A percentile compares a stretch with the other conserved stretches of the same genome.
These are phyloP conservation scores for Phrynocephalus forsythii DNA, from an alignment of 2,797 vertebrate species.

Conservation along the genomic window DNA sequence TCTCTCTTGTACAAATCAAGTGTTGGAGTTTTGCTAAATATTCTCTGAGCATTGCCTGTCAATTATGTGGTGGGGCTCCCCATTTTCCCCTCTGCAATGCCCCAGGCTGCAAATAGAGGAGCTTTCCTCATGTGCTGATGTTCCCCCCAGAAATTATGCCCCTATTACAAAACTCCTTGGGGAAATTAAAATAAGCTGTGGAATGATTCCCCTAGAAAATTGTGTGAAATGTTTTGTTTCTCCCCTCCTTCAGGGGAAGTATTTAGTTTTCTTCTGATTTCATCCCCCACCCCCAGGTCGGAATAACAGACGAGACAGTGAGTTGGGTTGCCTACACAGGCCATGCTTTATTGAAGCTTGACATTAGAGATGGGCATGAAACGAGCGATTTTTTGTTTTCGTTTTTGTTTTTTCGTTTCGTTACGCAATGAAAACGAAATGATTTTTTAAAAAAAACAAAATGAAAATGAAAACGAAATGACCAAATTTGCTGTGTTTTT, in stretches of 20 bases:
- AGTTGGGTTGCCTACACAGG: too few species aligned
- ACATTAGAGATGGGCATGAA: too few species aligned
- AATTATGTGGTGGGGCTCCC: not conserved
- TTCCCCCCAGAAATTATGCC: not conserved
- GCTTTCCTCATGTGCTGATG: not conserved
- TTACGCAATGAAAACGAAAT: too few species aligned
- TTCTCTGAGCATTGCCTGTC: not conserved
- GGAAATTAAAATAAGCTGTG: not conserved
- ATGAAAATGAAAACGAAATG: too few species aligned
- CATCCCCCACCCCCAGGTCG: too few species aligned
- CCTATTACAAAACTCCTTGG: not conserved
- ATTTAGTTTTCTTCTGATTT: not conserved
- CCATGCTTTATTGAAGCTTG: too few species aligned
- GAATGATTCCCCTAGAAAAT: not conserved
- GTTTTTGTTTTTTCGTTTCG: too few species aligned
- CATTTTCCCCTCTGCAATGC: not conserved
- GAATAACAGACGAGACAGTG: too few species aligned
- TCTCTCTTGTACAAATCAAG: too few species aligned
- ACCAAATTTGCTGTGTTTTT: too few species aligned
- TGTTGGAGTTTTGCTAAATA: not conserved
- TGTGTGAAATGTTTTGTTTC: not conserved
- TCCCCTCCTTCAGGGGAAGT: not conserved
- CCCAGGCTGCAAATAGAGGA: not conserved
- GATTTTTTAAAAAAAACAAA: too few species aligned
- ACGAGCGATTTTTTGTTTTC: too few species aligned